Percentiles rank a stretch among this genome's conserved stretches.
Evolutionary conservation across 2,888 invertebrate genomes (phyloP).

Genomic region (Clostera curtula): DNA sequence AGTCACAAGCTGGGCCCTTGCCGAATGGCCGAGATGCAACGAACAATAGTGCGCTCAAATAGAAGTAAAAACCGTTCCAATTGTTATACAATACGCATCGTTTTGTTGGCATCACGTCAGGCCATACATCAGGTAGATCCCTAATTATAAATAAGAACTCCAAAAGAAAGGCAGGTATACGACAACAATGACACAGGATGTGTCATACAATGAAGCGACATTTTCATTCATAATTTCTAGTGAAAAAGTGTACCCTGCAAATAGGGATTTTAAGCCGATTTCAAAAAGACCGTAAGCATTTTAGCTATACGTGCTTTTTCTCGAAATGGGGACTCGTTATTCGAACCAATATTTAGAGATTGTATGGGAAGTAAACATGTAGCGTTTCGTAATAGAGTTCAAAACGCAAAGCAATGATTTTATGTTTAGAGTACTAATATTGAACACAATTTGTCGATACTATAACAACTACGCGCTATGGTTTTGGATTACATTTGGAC

Average conservation of each 20-base stretch:
- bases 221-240: constrained; percentile 28
- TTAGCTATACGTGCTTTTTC: background rate
- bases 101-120: constrained; percentile 57
- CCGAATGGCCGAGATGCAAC: constrained; percentile 40
- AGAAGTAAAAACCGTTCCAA: constrained; percentile 45
- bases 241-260: constrained; percentile 10
- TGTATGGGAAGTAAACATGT: constrained; percentile 4
- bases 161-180: constrained; percentile 48
- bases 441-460: no score
- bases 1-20: constrained; percentile 40
- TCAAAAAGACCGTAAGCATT: background rate
- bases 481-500: no score
- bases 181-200: constrained; percentile 60
- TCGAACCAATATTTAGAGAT: background rate
- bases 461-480: no score
- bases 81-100: constrained; percentile 53
- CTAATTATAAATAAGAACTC: constrained; percentile 54
- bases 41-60: constrained; percentile 40
- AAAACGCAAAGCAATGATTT: no score
- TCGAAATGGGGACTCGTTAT: background rate
- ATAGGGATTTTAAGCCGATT: constrained; percentile 13
- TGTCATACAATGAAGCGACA: constrained; percentile 38
- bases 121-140: constrained; percentile 56
- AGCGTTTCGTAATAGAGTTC: no score
- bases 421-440: no score